Percentiles rank a stretch among this genome's conserved stretches.
Conservation (phyloP, 1,140 invertebrate genomes). For the Araneus ventricosus region DNA sequence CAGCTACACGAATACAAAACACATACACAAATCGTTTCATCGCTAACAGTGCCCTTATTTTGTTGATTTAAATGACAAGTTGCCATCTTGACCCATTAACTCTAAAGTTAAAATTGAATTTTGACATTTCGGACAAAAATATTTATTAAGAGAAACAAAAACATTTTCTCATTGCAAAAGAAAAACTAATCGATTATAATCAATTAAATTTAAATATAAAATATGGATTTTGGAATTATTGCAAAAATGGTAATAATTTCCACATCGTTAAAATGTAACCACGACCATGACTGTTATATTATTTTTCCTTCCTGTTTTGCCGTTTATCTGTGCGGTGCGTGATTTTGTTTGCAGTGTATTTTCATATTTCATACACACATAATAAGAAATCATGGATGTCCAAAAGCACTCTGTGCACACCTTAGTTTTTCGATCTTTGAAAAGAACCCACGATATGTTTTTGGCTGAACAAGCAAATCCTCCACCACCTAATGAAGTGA, state of each 20-base stretch:
- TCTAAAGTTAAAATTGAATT: too few relatives aligned
- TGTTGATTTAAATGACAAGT: slow-evolving; percentile 63
- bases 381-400: slow-evolving; percentile 54
- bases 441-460: slow-evolving; percentile 99
- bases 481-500: slow-evolving; percentile 88
- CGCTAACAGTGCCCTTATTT: slow-evolving; percentile 66
- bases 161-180: too few relatives aligned
- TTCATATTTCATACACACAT: not conserved
- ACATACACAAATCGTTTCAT: slow-evolving; percentile 49
- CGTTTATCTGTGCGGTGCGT: not conserved
- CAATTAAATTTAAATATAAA: too few relatives aligned
- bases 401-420: slow-evolving; percentile 96
- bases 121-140: too few relatives aligned
- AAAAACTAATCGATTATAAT: too few relatives aligned
- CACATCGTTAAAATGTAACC: not conserved
- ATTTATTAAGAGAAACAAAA: too few relatives aligned
- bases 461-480: slow-evolving; percentile 92
- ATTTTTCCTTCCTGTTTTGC: not conserved
- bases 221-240: too few relatives aligned
- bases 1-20: slow-evolving; percentile 38
- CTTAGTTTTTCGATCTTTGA: slow-evolving; percentile 96
- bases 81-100: not conserved
- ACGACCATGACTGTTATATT: not conserved
- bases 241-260: too few relatives aligned
- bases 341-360: not conserved